A percentile compares a stretch with the other conserved stretches of the same genome.
Evolutionary conservation across 2,888 invertebrate species (phyloP).

Genomic region (Latheticus oryzae): DNA sequence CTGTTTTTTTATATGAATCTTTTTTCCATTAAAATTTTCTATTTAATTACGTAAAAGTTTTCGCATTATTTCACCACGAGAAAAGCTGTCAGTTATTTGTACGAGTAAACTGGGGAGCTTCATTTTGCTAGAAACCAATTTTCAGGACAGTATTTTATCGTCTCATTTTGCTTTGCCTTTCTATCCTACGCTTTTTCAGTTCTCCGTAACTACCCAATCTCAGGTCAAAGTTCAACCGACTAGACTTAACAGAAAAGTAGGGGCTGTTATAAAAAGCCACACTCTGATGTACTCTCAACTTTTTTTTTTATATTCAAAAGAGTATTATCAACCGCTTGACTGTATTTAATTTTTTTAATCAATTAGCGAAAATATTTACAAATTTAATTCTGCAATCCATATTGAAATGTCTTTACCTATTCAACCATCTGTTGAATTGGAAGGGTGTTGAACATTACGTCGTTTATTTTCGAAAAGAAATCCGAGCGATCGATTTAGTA

Average conservation of each 20-base stretch:
- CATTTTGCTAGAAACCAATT: constrained; percentile 36
- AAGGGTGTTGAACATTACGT: too few species aligned
- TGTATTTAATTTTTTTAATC: too few species aligned
- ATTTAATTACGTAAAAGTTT: constrained; percentile 38
- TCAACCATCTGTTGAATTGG: too few species aligned
- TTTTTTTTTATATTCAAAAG: constrained; percentile 16
- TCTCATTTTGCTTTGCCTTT: constrained; percentile 35
- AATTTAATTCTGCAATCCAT: too few species aligned
- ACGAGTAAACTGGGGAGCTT: constrained; percentile 32
- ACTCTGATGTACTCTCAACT: constrained; percentile 21
- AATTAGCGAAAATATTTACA: too few species aligned
- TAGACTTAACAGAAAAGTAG: constrained; percentile 32
- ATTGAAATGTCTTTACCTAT: too few species aligned
- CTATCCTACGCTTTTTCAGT: constrained; percentile 30
- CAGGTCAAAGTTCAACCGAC: constrained; percentile 40
- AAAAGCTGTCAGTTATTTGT: constrained; percentile 37
- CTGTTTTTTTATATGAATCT: too few species aligned
- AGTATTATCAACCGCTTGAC: constrained; percentile 20
- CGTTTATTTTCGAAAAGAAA: too few species aligned
- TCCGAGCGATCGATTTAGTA: too few species aligned
- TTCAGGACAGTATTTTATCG: constrained; percentile 36
- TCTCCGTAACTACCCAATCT: constrained; percentile 25
- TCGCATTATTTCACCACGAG: constrained; percentile 32
- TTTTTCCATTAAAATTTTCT: too few species aligned
- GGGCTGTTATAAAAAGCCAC: too few species aligned